phyloP scores from a whole-genome alignment of 2,888 invertebrate genomes.

The Hydroisotoma schaefferi region DNA sequence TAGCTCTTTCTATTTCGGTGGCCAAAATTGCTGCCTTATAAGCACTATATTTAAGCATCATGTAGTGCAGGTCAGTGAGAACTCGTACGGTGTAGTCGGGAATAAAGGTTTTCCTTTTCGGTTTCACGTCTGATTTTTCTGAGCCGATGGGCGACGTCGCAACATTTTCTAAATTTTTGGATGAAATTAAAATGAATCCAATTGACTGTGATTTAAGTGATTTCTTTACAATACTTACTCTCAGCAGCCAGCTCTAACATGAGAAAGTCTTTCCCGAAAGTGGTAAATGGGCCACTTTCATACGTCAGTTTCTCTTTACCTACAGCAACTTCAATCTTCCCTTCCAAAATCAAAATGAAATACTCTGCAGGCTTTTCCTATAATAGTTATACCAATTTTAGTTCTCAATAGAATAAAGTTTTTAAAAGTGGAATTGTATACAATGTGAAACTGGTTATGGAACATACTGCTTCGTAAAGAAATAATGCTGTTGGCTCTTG shows the following conservation, averaged over 20 bases:
- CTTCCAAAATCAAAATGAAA: constrained; percentile 92
- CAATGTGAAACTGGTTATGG: no score
- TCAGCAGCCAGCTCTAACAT: constrained; percentile 14
- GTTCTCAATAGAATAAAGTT: neutral
- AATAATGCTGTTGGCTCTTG: constrained; percentile 20
- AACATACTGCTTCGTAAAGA: constrained; percentile 36
- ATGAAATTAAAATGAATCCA: neutral
- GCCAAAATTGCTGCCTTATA: constrained; percentile 88
- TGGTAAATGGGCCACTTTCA: constrained; percentile 95
- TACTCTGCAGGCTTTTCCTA: constrained; percentile 68
- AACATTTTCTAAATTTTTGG: constrained; percentile 3
- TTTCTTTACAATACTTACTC: constrained; percentile 3
- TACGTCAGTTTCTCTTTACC: constrained; percentile 88
- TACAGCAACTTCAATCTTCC: constrained; percentile 89
- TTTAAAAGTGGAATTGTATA: neutral
- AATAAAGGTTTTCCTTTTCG: constrained; percentile 67
- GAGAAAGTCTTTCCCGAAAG: constrained; percentile 74
- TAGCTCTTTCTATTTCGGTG: constrained; percentile 72
- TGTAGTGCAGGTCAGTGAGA: constrained; percentile 75
- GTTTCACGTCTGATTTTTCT: constrained; percentile 24
- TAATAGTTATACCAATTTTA: constrained; percentile 34
- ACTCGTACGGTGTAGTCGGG: constrained; percentile 91
- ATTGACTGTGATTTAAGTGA: neutral
- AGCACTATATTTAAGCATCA: constrained; percentile 75
- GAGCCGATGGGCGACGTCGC: constrained; percentile 18